Base-by-base conservation (phyloP, 2,888 invertebrate genomes). In the Drosophila diplacantha region DNA sequence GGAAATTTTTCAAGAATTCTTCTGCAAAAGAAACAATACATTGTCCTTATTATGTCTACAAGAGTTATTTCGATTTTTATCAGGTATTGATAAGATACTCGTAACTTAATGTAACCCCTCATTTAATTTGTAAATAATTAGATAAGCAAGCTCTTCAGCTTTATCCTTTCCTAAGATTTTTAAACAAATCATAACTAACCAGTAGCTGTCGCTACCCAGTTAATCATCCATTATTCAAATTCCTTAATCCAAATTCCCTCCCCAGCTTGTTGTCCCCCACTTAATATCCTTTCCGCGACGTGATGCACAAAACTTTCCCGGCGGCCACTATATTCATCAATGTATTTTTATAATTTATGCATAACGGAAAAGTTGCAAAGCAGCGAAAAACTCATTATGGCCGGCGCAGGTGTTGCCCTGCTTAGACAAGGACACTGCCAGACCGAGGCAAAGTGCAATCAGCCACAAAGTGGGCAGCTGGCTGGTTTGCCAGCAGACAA, bases 401-500 rank as follows among this genome's bases (percentile, higher is more conserved):
- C 18, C 34, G 16, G 39, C 31, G 2, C 61, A 55, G 43, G 26
- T 34, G 58, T 7, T 49, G 14, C 18, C 20, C 31, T 44, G 39
- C 22, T 22, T 46, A 24, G 24, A 22, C 31, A 26, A 37, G 58
- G 55, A 38, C 55, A 44, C 31, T 31, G 18, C 41, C 32, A 29
- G 18, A 20, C 47, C 9, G 22, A 38, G 22, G 38, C 12, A 20
- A 35, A 53, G 53, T 64, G 47, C 58, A 66, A 58, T 59, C 65
- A 65, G 65, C 65, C 51, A 52, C 66, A 59, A 66, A 66, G 65
- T 65, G 53, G 65, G 39, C 67, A 67, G 59, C 49, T 54, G 60
- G 37, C 49, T 54, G 60, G 44, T 14, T 32, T 31, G 52, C 43
- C 44, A 59, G 43, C 38, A 59, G 49, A 53, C 67, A 69, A 69